phyloP scores from a whole-genome alignment of 2,113 vertebrate species.

The Eulemur rufifrons region DNA sequence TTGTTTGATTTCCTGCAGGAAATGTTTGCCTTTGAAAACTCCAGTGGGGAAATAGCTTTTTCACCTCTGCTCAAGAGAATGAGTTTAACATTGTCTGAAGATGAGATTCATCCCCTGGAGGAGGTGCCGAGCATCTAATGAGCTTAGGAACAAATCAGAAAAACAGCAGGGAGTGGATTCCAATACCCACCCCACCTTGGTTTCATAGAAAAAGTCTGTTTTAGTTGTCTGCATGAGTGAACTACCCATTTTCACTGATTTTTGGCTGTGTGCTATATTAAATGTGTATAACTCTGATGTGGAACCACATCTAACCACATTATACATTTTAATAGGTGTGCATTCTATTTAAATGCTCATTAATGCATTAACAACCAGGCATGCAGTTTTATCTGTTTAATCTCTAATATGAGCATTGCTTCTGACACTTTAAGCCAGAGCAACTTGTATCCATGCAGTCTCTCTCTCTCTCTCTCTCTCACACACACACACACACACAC shows the following conservation, averaged over 20 bases:
- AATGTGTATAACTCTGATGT: background rate
- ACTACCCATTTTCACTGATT: background rate
- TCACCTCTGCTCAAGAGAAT: slow-evolving; percentile 61
- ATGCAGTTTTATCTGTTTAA: background rate
- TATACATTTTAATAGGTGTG: background rate
- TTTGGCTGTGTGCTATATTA: background rate
- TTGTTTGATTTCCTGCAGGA: slow-evolving; percentile 67
- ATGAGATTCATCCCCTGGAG: slow-evolving; percentile 65
- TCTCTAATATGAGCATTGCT: background rate
- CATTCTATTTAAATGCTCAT: slow-evolving; percentile 42
- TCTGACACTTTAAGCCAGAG: background rate
- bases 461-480: no score
- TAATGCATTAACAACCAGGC: background rate
- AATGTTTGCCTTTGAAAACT: slow-evolving; percentile 76
- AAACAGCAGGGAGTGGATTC: slow-evolving; percentile 37
- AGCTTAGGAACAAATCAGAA: slow-evolving; percentile 62
- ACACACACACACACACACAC: background rate
- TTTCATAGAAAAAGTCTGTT: background rate
- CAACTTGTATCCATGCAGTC: background rate
- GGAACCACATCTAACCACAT: background rate
- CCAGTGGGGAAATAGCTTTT: slow-evolving; percentile 50
- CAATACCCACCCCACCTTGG: background rate
- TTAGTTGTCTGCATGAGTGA: background rate
- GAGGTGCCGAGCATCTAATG: slow-evolving; percentile 34
- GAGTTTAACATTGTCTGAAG: slow-evolving; percentile 70